These are phyloP conservation scores for Drepana falcataria DNA, from an alignment of 2,888 invertebrate species.

Conservation along the genomic window DNA sequence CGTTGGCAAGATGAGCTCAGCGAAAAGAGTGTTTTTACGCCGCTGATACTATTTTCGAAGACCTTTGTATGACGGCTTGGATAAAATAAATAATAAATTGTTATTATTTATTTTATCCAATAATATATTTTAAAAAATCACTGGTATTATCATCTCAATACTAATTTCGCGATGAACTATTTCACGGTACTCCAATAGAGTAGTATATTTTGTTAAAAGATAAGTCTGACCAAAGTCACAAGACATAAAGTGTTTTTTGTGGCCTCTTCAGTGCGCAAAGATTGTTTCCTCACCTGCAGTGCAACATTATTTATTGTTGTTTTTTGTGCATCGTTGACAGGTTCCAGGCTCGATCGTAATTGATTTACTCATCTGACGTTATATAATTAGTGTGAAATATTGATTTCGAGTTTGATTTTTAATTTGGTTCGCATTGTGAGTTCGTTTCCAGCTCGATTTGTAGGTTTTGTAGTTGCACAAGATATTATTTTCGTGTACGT, in stretches of 20 bases:
- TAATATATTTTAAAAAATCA: neutral
- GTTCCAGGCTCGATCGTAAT: constrained; percentile 44
- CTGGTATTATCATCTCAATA: constrained; percentile 36
- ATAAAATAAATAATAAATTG: too few species aligned
- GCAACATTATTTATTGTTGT: constrained; percentile 66
- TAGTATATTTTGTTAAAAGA: constrained; percentile 68
- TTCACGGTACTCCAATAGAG: constrained; percentile 63
- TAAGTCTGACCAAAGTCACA: constrained; percentile 72
- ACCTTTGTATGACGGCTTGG: too few species aligned
- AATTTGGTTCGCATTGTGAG: constrained; percentile 4
- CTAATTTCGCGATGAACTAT: constrained; percentile 43
- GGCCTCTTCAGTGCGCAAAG: constrained; percentile 33
- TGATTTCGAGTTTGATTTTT: constrained; percentile 5
- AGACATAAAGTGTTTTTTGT: constrained; percentile 69
- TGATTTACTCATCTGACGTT: constrained; percentile 65
- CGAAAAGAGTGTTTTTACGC: too few species aligned
- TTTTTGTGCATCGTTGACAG: constrained; percentile 30
- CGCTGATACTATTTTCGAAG: too few species aligned
- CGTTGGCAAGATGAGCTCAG: too few species aligned
- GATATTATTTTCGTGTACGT: too few species aligned
- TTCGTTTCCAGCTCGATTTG: constrained; percentile 44
- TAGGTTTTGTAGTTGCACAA: constrained; percentile 12
- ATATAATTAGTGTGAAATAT: constrained; percentile 70
- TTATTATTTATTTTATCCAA: too few species aligned
- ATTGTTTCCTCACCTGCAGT: constrained; percentile 65